A percentile compares a stretch with the other conserved stretches of the same genome.
phyloP scores from a whole-genome alignment of 2,113 vertebrate genomes.

The Casuarius casuarius region DNA sequence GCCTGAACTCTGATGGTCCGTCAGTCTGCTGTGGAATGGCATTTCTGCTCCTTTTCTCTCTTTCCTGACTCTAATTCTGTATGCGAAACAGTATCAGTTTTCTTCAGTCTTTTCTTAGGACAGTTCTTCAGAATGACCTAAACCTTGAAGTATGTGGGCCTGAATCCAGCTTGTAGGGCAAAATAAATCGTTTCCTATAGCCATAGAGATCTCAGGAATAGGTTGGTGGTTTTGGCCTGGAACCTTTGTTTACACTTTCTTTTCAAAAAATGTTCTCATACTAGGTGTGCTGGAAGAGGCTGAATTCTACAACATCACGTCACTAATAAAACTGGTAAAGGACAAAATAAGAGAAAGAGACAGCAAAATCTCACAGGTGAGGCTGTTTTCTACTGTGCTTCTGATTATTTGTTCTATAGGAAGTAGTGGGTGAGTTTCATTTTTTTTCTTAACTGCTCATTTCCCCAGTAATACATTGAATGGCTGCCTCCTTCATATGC shows the following conservation, averaged over 20 bases:
- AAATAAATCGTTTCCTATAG: background rate
- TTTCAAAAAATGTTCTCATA: background rate
- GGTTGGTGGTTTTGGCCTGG: background rate
- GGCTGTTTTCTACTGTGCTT: background rate
- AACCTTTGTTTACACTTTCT: background rate
- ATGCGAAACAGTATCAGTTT: background rate
- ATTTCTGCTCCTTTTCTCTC: background rate
- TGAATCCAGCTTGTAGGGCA: background rate
- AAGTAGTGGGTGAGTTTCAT: background rate
- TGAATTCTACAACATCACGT: conserved; percentile 99
- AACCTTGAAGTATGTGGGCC: background rate
- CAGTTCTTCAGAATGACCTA: background rate
- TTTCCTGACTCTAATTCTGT: background rate
- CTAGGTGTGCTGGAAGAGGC: conserved; percentile 97
- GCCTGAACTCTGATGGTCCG: background rate
- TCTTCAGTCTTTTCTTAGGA: background rate
- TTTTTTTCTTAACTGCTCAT: background rate
- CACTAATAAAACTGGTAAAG: conserved; percentile 96
- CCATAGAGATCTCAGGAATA: background rate
- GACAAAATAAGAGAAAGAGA: conserved; percentile 98
- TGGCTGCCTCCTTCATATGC: background rate
- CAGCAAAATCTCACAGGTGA: conserved; percentile 93
- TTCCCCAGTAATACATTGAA: background rate
- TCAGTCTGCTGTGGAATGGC: background rate
- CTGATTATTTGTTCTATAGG: background rate